phyloP scores from a whole-genome alignment of 2,797 vertebrate genomes.

The Hydrocynus forskahlii region DNA sequence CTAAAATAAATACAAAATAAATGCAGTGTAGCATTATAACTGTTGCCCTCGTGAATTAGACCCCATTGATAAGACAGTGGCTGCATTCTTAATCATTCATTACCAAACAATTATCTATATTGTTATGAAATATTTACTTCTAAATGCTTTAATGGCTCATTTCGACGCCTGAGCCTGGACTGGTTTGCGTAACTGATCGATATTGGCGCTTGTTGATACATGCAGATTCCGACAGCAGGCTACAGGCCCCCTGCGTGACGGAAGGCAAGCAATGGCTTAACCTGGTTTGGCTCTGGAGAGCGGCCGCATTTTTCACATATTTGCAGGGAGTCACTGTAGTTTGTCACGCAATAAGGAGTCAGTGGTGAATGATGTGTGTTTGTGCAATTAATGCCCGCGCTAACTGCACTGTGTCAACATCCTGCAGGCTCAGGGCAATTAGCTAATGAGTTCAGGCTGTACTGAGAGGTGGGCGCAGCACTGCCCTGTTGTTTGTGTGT shows the following conservation, averaged over 20 bases:
- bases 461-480: not conserved
- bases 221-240: not conserved
- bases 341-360: conserved; percentile 35
- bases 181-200: conserved; percentile 5
- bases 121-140: not conserved
- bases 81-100: not conserved
- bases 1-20: not conserved
- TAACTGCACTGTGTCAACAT: conserved; percentile 1
- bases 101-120: not conserved
- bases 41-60: not conserved
- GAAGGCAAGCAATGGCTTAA: conserved; percentile 16
- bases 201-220: not conserved
- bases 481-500: not conserved
- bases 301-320: conserved; percentile 32
- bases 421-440: conserved; percentile 14
- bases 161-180: not conserved
- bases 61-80: not conserved
- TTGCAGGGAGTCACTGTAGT: conserved; percentile 10
- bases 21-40: not conserved
- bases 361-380: conserved; percentile 29
- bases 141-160: not conserved
- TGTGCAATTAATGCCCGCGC: conserved; percentile 1
- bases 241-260: not conserved
- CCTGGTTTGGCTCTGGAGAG: not conserved
- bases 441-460: not conserved